Evolutionary conservation across 1,140 invertebrate species (phyloP).

Genomic region (Teleopsis dalmanni): DNA sequence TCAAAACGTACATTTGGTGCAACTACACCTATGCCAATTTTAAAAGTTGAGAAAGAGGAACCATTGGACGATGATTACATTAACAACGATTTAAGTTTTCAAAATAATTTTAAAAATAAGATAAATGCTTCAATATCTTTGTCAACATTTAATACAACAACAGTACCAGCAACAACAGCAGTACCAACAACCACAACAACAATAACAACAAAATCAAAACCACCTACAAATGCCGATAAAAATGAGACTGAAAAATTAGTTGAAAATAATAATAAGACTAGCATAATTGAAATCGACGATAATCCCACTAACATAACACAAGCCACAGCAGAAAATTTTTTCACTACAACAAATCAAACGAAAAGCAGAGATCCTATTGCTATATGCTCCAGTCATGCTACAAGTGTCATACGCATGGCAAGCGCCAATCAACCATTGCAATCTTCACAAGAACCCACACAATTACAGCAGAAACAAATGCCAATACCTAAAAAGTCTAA

Average conservation of each 20-base stretch:
- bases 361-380: background rate
- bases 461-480: background rate
- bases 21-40: slow-evolving; percentile 28
- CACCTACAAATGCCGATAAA: slow-evolving; percentile 15
- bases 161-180: background rate
- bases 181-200: background rate
- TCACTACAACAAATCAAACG: background rate
- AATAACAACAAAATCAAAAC: slow-evolving; percentile 6
- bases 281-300: slow-evolving; percentile 4
- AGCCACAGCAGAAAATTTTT: slow-evolving; percentile 1
- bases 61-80: slow-evolving; percentile 26
- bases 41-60: slow-evolving; percentile 40
- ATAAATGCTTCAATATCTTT: too few relatives aligned
- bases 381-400: slow-evolving; percentile 17
- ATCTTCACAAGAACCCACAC: background rate
- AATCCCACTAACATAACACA: background rate
- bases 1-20: slow-evolving; percentile 23
- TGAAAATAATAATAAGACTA: slow-evolving; percentile 14
- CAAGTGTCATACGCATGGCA: slow-evolving; percentile 41
- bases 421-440: slow-evolving; percentile 17
- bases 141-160: background rate
- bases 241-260: slow-evolving; percentile 15
- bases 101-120: too few relatives aligned
- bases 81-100: too few relatives aligned
- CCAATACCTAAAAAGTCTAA: slow-evolving; percentile 19